These are phyloP conservation scores for Sciurus carolinensis DNA, from an alignment of 2,797 vertebrate genomes.

Conservation along the genomic window DNA sequence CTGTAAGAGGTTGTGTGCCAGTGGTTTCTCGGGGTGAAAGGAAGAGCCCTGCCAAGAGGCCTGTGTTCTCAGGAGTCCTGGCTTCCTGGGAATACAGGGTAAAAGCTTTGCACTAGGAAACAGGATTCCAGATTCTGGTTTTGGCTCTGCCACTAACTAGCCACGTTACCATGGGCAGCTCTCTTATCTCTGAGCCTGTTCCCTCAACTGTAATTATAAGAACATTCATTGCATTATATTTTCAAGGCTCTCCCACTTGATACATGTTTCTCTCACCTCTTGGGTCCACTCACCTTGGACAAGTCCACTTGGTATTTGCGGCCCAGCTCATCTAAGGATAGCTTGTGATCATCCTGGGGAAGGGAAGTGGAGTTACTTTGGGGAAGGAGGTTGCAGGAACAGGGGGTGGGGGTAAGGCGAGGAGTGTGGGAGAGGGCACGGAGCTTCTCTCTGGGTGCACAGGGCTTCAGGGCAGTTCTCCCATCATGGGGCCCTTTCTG, in stretches of 20 bases:
- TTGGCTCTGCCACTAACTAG: neutral
- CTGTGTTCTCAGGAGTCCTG: neutral
- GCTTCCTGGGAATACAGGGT: neutral
- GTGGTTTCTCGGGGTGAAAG: neutral
- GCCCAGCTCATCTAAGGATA: slow-evolving; percentile 93
- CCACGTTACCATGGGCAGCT: neutral
- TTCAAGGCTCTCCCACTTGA: neutral
- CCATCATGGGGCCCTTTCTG: neutral
- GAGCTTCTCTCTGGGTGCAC: neutral
- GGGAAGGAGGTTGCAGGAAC: neutral
- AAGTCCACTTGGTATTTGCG: slow-evolving; percentile 94
- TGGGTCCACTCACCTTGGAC: slow-evolving; percentile 89
- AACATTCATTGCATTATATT: neutral
- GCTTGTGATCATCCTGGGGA: slow-evolving; percentile 95
- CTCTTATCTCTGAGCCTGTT: neutral
- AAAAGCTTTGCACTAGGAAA: neutral
- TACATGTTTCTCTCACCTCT: neutral
- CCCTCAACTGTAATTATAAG: neutral
- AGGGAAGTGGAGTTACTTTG: slow-evolving; percentile 1
- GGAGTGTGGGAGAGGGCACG: neutral
- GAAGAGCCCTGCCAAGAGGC: neutral
- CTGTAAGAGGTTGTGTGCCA: neutral
- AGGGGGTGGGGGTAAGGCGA: neutral
- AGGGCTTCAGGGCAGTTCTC: neutral
- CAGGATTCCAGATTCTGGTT: neutral